Conservation (phyloP, 2,888 invertebrate genomes). For the Nebria brevicollis region DNA sequence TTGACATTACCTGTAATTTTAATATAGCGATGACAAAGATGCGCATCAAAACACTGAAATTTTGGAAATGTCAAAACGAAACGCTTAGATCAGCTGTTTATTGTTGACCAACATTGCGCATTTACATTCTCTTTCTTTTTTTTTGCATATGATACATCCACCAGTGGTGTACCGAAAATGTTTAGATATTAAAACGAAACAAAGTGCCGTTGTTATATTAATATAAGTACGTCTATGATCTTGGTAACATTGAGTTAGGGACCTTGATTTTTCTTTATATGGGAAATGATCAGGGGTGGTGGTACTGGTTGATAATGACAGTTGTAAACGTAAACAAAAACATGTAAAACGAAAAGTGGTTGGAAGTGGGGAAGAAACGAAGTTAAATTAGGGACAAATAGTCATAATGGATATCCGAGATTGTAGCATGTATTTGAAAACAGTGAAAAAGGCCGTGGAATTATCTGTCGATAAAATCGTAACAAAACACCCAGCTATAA, state of each 20-base stretch:
- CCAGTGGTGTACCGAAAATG: not conserved
- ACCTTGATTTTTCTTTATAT: slow-evolving; percentile 32
- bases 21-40: not conserved
- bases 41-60: slow-evolving; percentile 27
- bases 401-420: slow-evolving; percentile 36
- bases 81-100: slow-evolving; percentile 40
- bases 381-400: slow-evolving; percentile 16
- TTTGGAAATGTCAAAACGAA: slow-evolving; percentile 31
- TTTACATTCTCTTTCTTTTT: not conserved
- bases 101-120: slow-evolving; percentile 31
- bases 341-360: slow-evolving; percentile 16
- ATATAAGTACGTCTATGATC: not conserved
- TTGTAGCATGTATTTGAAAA: not conserved
- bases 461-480: slow-evolving; percentile 35
- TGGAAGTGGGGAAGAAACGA: too few species aligned
- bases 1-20: slow-evolving; percentile 9
- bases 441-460: slow-evolving; percentile 23
- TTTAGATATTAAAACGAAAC: not conserved
- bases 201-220: not conserved
- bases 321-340: slow-evolving; percentile 38
- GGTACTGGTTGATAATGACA: slow-evolving; percentile 28
- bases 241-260: slow-evolving; percentile 19
- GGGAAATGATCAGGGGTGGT: not conserved
- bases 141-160: not conserved
- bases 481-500: slow-evolving; percentile 18